Conservation (phyloP, 2,888 invertebrate species). For the Rosalia funebris region DNA sequence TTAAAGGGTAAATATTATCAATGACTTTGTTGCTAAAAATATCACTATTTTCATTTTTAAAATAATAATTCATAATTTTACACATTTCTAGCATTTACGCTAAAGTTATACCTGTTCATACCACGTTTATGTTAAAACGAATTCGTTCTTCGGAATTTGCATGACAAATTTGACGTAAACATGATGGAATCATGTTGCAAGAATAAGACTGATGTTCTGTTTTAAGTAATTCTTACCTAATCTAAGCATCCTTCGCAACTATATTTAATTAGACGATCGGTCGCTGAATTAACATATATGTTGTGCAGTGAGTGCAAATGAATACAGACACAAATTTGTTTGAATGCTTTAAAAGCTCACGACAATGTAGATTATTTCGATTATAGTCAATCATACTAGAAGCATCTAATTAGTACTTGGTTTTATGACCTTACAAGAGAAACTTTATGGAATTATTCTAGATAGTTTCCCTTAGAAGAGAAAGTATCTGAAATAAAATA, state of each 20-base stretch:
- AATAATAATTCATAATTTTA: no score
- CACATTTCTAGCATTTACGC: no score
- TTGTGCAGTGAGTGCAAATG: not conserved
- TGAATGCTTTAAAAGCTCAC: constrained; percentile 17
- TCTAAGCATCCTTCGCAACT: constrained; percentile 7
- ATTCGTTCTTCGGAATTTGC: constrained; percentile 15
- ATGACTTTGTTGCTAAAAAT: no score
- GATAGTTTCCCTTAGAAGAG: no score
- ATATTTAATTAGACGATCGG: constrained; percentile 11
- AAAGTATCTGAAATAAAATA: no score
- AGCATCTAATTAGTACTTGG: no score
- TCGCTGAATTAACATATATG: constrained; percentile 24
- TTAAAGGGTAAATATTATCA: no score
- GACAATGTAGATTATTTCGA: constrained; percentile 21
- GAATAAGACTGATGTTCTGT: constrained; percentile 26
- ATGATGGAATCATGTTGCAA: constrained; percentile 32
- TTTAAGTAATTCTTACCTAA: constrained; percentile 22
- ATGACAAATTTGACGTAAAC: constrained; percentile 36
- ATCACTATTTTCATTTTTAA: no score
- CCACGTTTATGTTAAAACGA: no score
- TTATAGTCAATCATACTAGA: constrained; percentile 6
- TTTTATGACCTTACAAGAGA: no score
- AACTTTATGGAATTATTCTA: no score
- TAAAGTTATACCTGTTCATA: no score
- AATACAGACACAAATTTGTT: constrained; percentile 27